Base-by-base conservation (phyloP, 2,797 vertebrate species). In the Urosaurus nigricauda region DNA sequence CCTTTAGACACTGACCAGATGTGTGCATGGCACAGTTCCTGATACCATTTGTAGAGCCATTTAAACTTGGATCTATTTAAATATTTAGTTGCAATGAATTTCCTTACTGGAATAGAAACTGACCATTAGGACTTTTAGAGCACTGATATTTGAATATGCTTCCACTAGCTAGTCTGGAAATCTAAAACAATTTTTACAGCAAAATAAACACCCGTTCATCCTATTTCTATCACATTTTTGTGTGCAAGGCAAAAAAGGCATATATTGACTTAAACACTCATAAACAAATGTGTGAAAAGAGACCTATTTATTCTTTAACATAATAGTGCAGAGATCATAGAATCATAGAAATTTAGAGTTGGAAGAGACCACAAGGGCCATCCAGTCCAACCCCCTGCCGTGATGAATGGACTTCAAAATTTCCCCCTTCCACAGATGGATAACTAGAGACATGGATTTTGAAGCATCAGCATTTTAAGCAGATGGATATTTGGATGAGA, bases 401-500 rank as follows among this genome's bases (percentile, higher is more conserved):
- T n/a, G n/a, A n/a, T n/a, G n/a, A n/a, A n/a, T 84, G 91, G 74
- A 84, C 85, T 90, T 78, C 85, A 75, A 79, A 93, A 87, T 60
- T 85, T 37, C n/a, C 70, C 47, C 90, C 90, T 87, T 70, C 78
- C 88, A 73, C 77, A 91, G 24, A 85, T 89, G 84, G 35, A 68
- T 43, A 90, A 83, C 43, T 77, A 90, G 79, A 92, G 89, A 0
- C 14, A 65, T 47, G n/a, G 13, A 7, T 26, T 71, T 58, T 70
- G 5, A 47, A n/a, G 21, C 37, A 87, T 79, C 16, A 43, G 47
- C 43, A 87, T 53, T 43, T 1, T 53, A 40, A 68, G 2, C 21
- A 43, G 13, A 58, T 21, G 21, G 78, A 71, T 53, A 68, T n/a
- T 79, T 87, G 4, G 9, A 71, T 17, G 16, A 71, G 65, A 14